Base-by-base conservation (phyloP, 2,797 vertebrate genomes). In the Cyclura pinguis region DNA sequence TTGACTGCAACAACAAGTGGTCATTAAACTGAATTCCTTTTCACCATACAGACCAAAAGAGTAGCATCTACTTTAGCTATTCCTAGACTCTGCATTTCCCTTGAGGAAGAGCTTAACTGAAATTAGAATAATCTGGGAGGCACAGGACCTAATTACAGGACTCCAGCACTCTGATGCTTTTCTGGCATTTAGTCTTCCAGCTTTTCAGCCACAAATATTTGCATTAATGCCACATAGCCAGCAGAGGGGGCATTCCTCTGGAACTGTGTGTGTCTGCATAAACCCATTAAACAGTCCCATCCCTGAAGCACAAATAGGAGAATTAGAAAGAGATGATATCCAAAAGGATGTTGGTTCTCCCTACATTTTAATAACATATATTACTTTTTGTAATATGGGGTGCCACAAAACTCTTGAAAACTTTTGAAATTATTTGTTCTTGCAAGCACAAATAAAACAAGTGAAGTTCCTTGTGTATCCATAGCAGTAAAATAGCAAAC, bases 61-160 rank as follows among this genome's bases (percentile, higher is more conserved):
- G 2, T 62, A 4, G 35, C 73, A 38, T 29, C 38, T 10, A 72
- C 69, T 91, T 85, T 67, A 86, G 81, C 42, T 92, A 74, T 91
- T 91, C 74, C 86, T 81, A 59, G 50, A 81, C 47, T 59, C 59
- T 64, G 59, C 69, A 80, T 84, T 52, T 85, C 78, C 81, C 80
- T 50, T 18, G 80, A 67, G 77, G 86, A 90, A 84, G 62, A 72
- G 24, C 42, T 50, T 29, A 50, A 57, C 20, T 57, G 27, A 62
- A 32, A 83, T 89, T 62, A 67, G 50, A 86, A 76, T 29, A 20
- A 76, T 29, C 24, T 73, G 84, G 78, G 64, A 64, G 62, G 59
- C 13, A 16, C 0, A 32, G 76, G 20, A 29, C 69, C 47, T 94
- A 92, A 94, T 93, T 92, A 83, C 74, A 84, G 86, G 35, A 62